Base-by-base conservation (phyloP, 2,113 vertebrate species). In the Epinephelus lanceolatus region DNA sequence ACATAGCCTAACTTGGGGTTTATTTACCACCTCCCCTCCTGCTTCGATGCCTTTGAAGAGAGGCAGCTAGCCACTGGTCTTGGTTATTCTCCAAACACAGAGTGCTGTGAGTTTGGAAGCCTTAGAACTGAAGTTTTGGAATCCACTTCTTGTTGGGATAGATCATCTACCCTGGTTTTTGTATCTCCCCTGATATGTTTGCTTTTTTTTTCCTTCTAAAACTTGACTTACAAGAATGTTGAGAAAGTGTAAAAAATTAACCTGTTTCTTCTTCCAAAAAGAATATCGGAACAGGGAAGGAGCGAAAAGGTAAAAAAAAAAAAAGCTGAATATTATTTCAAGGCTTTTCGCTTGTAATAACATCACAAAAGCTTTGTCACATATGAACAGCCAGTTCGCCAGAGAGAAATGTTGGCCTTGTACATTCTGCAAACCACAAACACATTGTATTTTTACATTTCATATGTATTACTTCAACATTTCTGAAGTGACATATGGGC, bases 61-160 rank as follows among this genome's bases (percentile, higher is more conserved):
- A 76, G 21, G 61, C 70, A 71, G 52, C 56, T 75, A 59, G 78
- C 86, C 71, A 1, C 80, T 80, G 51, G 73, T 77, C 67, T 70
- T 47, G 78, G 72, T 60, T 86, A 47, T 66, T 75, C 78, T 86
- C 81, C 70, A 85, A 81, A 85, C 78, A 77, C 30, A 75, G 17
- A 51, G 69, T 70, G 69, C 80, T 84, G 52, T 59, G 70, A 70
- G 79, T 71, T 60, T 86, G 25, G 62, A 84, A 81, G 68, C 76
- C n/a, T 78, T 18, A 61, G 42, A 88, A 84, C 60, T 75, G 14
- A 60, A 45, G 68, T 81, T 84, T 74, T 80, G 49, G 60, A 85
- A 71, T 62, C 76, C 23, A 60, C 42, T 75, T 57, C 42, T 62
- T 81, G 57, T 56, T 72, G 67, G 63, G 45, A 62, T 60, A 74